These are phyloP conservation scores for Drosophila tani DNA, from an alignment of 1,140 invertebrate species.

Conservation along the genomic window DNA sequence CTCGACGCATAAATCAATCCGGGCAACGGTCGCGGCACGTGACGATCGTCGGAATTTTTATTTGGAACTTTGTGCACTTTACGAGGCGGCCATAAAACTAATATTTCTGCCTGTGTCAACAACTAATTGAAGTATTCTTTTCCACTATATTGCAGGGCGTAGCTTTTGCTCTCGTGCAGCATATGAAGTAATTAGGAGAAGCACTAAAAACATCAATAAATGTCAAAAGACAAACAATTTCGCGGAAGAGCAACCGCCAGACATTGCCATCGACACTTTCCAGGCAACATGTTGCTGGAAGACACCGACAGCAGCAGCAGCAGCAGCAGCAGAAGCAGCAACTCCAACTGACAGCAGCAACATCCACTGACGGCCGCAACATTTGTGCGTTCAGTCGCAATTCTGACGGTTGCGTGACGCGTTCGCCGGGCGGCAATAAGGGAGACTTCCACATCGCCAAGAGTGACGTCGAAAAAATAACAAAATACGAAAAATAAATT, in stretches of 20 bases:
- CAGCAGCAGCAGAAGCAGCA: slow-evolving; percentile 42
- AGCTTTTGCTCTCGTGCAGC: slow-evolving; percentile 40
- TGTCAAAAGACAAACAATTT: slow-evolving; percentile 68
- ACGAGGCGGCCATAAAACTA: slow-evolving; percentile 62
- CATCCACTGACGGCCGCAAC: slow-evolving; percentile 52
- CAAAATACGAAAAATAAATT: slow-evolving; percentile 33
- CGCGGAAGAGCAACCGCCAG: slow-evolving; percentile 54
- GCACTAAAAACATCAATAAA: slow-evolving; percentile 73
- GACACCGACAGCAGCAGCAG: slow-evolving; percentile 9
- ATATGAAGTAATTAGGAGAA: slow-evolving; percentile 70
- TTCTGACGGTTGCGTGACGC: slow-evolving; percentile 60
- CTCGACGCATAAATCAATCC: slow-evolving; percentile 52
- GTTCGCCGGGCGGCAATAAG: slow-evolving; percentile 38
- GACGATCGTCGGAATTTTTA: slow-evolving; percentile 65
- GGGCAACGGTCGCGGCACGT: slow-evolving; percentile 46
- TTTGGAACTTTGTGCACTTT: slow-evolving; percentile 63
- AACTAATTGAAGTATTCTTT: slow-evolving; percentile 74
- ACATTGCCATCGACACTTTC: slow-evolving; percentile 24
- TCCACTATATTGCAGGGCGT: slow-evolving; percentile 30
- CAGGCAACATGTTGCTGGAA: slow-evolving; percentile 66
- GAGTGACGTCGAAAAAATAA: slow-evolving; percentile 12
- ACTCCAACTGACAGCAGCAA: slow-evolving; percentile 40
- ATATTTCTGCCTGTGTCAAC: slow-evolving; percentile 62
- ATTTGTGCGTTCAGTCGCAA: slow-evolving; percentile 61
- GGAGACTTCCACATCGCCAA: neutral